Evolutionary conservation across 2,113 vertebrate species (phyloP).

Genomic region (Scatophagus argus): DNA sequence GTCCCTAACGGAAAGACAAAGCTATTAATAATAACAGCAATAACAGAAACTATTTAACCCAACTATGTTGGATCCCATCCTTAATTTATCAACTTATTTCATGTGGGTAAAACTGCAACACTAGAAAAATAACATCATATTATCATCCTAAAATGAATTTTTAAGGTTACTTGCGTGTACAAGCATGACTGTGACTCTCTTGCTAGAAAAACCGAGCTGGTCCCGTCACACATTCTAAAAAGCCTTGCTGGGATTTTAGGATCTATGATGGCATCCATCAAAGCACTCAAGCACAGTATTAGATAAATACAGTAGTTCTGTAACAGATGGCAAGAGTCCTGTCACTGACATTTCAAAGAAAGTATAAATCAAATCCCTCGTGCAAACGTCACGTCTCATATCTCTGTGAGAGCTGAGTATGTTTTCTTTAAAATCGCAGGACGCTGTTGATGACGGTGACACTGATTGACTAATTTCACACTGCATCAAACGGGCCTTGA

Average conservation of each 20-base stretch:
- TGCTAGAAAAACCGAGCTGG: not conserved
- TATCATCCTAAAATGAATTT: not conserved
- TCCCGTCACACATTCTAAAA: slow-evolving; percentile 7
- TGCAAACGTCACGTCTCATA: not conserved
- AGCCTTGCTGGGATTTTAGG: slow-evolving; percentile 34
- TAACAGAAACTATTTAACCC: too few species aligned
- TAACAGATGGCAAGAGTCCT: slow-evolving; percentile 48
- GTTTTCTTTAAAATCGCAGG: slow-evolving; percentile 39
- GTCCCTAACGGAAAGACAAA: not conserved
- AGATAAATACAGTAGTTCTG: slow-evolving; percentile 17
- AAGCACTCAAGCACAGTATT: slow-evolving; percentile 27
- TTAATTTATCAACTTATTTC: too few species aligned
- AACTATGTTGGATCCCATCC: not conserved
- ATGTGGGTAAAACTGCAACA: not conserved
- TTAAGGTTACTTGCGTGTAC: not conserved
- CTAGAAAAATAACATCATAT: not conserved
- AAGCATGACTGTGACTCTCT: not conserved
- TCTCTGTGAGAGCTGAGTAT: slow-evolving; percentile 34
- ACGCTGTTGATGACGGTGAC: slow-evolving; percentile 20
- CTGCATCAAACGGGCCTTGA: slow-evolving; percentile 20
- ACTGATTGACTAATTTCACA: slow-evolving; percentile 56
- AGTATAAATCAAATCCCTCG: slow-evolving; percentile 37
- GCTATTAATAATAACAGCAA: not conserved
- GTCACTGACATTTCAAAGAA: slow-evolving; percentile 64
- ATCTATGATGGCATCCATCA: slow-evolving; percentile 25